Evolutionary conservation across 2,888 invertebrate genomes (phyloP).

Genomic region (Esperia sulphurella): DNA sequence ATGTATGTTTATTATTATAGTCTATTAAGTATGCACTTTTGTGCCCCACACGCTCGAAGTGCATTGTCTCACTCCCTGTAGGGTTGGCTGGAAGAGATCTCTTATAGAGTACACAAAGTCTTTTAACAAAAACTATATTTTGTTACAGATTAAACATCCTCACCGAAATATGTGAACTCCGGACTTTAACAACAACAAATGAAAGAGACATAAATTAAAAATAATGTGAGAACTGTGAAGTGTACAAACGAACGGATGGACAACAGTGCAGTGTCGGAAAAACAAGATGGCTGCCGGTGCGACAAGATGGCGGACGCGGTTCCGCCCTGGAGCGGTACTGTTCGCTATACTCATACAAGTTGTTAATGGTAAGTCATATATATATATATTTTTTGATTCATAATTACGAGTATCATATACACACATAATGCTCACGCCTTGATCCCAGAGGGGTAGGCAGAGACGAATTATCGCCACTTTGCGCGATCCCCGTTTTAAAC

Average conservation of each 20-base stretch:
- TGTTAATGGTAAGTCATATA: slow-evolving; percentile 49
- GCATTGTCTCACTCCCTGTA: no score
- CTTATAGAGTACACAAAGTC: no score
- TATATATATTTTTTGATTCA: no score
- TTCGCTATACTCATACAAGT: slow-evolving; percentile 50
- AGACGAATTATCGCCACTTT: no score
- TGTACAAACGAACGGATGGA: slow-evolving; percentile 11
- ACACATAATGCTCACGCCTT: no score
- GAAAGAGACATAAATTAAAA: slow-evolving; percentile 2
- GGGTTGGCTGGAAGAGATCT: no score
- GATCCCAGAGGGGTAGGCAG: no score
- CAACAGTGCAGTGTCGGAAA: slow-evolving; percentile 16
- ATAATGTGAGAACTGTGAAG: not conserved
- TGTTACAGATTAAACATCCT: slow-evolving; percentile 3
- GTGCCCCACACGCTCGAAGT: no score
- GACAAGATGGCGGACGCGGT: slow-evolving; percentile 60
- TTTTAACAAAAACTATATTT: not conserved
- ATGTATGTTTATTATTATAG: no score
- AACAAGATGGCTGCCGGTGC: slow-evolving; percentile 58
- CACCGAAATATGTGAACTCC: slow-evolving; percentile 1
- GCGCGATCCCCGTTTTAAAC: no score
- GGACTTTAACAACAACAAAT: not conserved
- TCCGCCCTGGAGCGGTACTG: slow-evolving; percentile 41
- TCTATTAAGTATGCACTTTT: no score
- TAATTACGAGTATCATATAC: no score